These are phyloP conservation scores for Lucilia sericata DNA, from an alignment of 1,140 invertebrate species.

Conservation along the genomic window DNA sequence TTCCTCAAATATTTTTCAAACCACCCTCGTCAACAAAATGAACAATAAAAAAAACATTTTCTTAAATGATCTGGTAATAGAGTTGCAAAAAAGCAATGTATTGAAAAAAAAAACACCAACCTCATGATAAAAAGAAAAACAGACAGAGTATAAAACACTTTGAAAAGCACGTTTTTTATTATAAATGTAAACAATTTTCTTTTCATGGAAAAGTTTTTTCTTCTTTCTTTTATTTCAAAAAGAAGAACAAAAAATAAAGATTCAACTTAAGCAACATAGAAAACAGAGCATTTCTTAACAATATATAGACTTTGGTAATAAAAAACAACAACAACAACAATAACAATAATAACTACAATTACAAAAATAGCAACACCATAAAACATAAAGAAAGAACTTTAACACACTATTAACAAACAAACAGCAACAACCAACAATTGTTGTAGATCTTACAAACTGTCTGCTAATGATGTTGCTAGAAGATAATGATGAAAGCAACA, in stretches of 20 bases:
- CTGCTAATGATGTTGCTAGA: conserved; percentile 23
- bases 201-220: conserved; percentile 20
- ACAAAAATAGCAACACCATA: not conserved
- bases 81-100: not conserved
- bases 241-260: not conserved
- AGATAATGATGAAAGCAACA: not conserved
- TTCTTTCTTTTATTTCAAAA: not conserved
- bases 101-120: not conserved
- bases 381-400: not conserved
- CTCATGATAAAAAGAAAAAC: not conserved
- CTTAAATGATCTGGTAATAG: conserved; percentile 22
- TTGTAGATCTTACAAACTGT: conserved; percentile 1
- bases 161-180: conserved; percentile 22
- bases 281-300: conserved; percentile 1
- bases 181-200: conserved; percentile 12
- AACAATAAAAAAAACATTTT: not conserved
- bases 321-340: not conserved
- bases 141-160: conserved; percentile 6
- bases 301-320: not conserved
- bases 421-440: not conserved
- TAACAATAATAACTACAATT: not conserved
- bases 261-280: not conserved
- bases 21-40: not conserved
- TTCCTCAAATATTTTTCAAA: not conserved
- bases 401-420: not conserved